These are phyloP conservation scores for Eurytoma californica DNA, from an alignment of 2,888 invertebrate species.

Conservation along the genomic window DNA sequence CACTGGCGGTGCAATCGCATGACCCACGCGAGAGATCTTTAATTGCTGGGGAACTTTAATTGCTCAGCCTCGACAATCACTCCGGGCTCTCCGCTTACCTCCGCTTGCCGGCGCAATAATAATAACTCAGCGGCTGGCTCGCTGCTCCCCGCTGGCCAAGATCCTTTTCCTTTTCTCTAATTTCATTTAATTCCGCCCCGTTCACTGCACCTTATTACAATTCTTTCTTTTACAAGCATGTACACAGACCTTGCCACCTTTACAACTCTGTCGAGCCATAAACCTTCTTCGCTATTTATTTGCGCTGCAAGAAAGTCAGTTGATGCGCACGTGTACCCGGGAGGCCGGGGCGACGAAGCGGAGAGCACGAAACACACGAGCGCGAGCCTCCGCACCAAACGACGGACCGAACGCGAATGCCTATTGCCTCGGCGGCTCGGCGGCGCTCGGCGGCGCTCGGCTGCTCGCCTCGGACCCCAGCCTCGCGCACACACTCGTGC, in stretches of 20 bases:
- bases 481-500: slow-evolving; percentile 19
- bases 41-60: too few relatives aligned
- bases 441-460: too few relatives aligned
- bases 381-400: slow-evolving; percentile 39
- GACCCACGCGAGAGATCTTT: background rate
- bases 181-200: slow-evolving; percentile 27
- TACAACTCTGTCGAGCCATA: background rate
- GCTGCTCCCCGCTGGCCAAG: too few relatives aligned
- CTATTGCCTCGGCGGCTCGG: background rate
- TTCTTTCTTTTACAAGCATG: background rate
- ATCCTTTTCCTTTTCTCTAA: background rate
- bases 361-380: background rate
- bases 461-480: background rate
- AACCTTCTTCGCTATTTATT: too few relatives aligned
- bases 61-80: background rate
- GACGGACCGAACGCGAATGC: slow-evolving; percentile 48
- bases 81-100: background rate
- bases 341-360: background rate
- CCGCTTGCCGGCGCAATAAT: background rate
- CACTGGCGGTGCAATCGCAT: too few relatives aligned
- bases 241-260: background rate
- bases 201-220: background rate
- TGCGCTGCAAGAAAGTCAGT: background rate
- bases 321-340: background rate
- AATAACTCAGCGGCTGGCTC: background rate